These are phyloP conservation scores for Anguilla japonica DNA, from an alignment of 2,113 vertebrate species.

Conservation along the genomic window DNA sequence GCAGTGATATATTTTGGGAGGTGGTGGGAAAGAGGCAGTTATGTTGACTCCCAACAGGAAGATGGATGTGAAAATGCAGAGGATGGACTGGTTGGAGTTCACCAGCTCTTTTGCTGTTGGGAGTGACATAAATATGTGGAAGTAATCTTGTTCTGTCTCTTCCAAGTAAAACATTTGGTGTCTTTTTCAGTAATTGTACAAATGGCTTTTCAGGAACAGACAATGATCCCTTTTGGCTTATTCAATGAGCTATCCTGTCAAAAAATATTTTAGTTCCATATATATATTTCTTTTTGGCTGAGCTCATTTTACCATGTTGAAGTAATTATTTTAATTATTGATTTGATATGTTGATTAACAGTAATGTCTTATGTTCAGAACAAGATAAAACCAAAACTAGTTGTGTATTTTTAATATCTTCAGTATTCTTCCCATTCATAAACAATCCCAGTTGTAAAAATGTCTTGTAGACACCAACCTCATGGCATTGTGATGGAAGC, in stretches of 20 bases:
- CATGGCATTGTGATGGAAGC: background rate
- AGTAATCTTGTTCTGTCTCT: background rate
- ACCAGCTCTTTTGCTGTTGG: background rate
- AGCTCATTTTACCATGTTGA: background rate
- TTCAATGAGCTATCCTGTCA: background rate
- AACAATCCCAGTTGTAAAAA: background rate
- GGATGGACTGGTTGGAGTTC: background rate
- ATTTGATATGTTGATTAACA: background rate
- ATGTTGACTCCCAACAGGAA: background rate
- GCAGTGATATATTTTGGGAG: background rate
- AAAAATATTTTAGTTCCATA: background rate
- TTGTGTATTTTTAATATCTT: background rate
- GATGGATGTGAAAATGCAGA: background rate
- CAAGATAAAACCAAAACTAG: background rate
- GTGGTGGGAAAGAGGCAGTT: background rate
- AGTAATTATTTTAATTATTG: background rate
- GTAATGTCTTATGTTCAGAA: background rate
- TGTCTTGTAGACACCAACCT: background rate
- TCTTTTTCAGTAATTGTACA: background rate
- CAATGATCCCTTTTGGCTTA: background rate
- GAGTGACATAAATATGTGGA: background rate
- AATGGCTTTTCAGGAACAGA: background rate
- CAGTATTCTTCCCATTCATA: background rate
- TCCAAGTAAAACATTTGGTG: conserved; percentile 1
- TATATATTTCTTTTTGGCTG: background rate